These are phyloP conservation scores for Aplysia californica DNA, from an alignment of 1,140 invertebrate genomes.

Conservation along the genomic window DNA sequence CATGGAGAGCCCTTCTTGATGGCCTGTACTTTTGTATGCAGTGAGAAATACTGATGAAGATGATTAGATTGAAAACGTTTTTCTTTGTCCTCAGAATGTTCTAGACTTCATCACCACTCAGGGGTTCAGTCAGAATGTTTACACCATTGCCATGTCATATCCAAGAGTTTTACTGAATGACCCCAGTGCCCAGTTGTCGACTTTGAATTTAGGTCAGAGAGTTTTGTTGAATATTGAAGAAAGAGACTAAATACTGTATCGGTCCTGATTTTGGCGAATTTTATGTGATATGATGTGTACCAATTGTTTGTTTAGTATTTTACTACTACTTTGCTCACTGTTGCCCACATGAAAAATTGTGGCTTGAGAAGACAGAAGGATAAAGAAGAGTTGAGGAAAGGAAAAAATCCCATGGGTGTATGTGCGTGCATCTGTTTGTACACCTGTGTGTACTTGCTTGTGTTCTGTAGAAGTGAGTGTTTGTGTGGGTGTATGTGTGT, in stretches of 20 bases:
- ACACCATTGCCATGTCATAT: constrained; percentile 3
- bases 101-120: constrained; percentile 9
- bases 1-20: not conserved
- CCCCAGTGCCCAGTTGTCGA: not conserved
- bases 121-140: constrained; percentile 7
- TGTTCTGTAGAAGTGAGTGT: no score
- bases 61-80: not conserved
- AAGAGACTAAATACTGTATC: not conserved
- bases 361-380: not conserved
- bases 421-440: not conserved
- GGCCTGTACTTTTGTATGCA: not conserved
- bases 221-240: constrained; percentile 11
- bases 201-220: constrained; percentile 8
- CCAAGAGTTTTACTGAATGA: not conserved
- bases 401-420: not conserved
- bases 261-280: not conserved
- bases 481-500: no score
- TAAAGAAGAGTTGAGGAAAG: not conserved
- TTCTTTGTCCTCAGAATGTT: not conserved
- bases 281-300: not conserved
- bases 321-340: not conserved
- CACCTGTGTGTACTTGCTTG: no score
- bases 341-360: not conserved
- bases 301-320: not conserved
- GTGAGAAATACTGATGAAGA: not conserved